phyloP scores from a whole-genome alignment of 2,888 invertebrate species.

The Zygothrica quintamaculata region DNA sequence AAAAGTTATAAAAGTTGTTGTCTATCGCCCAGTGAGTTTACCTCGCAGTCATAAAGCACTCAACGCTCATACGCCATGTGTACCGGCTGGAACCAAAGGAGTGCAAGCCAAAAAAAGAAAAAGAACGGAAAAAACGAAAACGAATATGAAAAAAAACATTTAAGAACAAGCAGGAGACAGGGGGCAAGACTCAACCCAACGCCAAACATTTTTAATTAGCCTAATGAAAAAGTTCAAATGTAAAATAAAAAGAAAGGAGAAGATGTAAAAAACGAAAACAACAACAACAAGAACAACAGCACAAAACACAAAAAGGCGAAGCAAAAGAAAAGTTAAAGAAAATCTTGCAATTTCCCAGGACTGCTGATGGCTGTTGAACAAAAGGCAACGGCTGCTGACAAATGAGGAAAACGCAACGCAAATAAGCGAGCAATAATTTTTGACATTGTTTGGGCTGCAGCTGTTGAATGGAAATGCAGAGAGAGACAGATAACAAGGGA shows the following conservation, averaged over 20 bases:
- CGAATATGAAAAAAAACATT: slow-evolving; percentile 55
- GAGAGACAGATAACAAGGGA: slow-evolving; percentile 1
- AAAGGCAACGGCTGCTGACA: slow-evolving; percentile 62
- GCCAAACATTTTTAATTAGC: slow-evolving; percentile 75
- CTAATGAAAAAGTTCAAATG: slow-evolving; percentile 79
- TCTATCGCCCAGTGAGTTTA: slow-evolving; percentile 38
- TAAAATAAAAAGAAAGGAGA: slow-evolving; percentile 25
- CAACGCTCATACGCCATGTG: slow-evolving; percentile 73
- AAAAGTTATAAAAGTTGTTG: slow-evolving; percentile 45
- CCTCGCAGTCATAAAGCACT: slow-evolving; percentile 69
- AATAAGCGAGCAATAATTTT: slow-evolving; percentile 74
- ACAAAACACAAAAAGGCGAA: no score
- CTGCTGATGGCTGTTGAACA: slow-evolving; percentile 42
- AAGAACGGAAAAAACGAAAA: no score
- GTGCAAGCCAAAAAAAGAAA: background rate
- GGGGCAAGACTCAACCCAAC: slow-evolving; percentile 13
- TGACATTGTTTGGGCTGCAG: slow-evolving; percentile 55
- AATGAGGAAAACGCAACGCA: slow-evolving; percentile 67
- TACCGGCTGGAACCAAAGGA: slow-evolving; percentile 36
- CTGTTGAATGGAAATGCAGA: background rate
- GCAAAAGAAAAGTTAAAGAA: slow-evolving; percentile 14
- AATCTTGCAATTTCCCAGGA: slow-evolving; percentile 34
- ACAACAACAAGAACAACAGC: slow-evolving; percentile 1
- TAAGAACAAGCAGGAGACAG: slow-evolving; percentile 36
- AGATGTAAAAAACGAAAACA: slow-evolving; percentile 12